Percentiles rank a stretch among this genome's conserved stretches.
Conservation (phyloP, 2,888 invertebrate genomes). For the Sicus ferrugineus region DNA sequence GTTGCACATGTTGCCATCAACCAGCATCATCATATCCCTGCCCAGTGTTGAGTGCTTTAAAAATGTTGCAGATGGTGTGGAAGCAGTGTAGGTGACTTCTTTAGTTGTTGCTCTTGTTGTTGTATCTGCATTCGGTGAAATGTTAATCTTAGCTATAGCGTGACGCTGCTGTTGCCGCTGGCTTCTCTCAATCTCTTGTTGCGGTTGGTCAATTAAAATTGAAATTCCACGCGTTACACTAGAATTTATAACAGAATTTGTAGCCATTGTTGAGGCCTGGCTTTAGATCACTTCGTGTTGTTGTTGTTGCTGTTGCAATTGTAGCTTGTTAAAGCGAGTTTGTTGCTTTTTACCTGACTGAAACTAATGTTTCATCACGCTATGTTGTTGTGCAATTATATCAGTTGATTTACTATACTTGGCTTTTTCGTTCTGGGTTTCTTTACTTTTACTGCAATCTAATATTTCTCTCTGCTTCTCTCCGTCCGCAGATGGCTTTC, state of each 20-base stretch:
- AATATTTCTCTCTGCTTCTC: not conserved
- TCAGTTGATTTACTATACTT: slow-evolving; percentile 30
- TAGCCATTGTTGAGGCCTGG: slow-evolving; percentile 41
- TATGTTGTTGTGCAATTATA: slow-evolving; percentile 8
- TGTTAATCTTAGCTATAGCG: slow-evolving; percentile 34
- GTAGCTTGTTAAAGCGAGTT: slow-evolving; percentile 12
- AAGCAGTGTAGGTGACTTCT: slow-evolving; percentile 6
- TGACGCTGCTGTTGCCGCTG: slow-evolving; percentile 40
- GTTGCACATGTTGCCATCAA: slow-evolving; percentile 22
- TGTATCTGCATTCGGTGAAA: slow-evolving; percentile 20
- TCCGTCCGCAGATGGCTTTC: not conserved
- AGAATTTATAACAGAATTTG: slow-evolving; percentile 46
- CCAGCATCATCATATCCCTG: not conserved
- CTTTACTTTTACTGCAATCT: not conserved
- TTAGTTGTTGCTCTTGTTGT: not conserved
- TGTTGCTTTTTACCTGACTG: slow-evolving; percentile 25
- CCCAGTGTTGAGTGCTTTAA: not conserved
- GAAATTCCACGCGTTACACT: slow-evolving; percentile 44
- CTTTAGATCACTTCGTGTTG: slow-evolving; percentile 1
- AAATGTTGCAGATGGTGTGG: not conserved
- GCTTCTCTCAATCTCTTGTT: not conserved
- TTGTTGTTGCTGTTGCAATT: not conserved
- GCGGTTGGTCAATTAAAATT: slow-evolving; percentile 45
- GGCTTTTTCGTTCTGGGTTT: not conserved
- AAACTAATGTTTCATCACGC: slow-evolving; percentile 12